Evolutionary conservation across 1,140 invertebrate species (phyloP).

Genomic region (Leptopilina clavipes): DNA sequence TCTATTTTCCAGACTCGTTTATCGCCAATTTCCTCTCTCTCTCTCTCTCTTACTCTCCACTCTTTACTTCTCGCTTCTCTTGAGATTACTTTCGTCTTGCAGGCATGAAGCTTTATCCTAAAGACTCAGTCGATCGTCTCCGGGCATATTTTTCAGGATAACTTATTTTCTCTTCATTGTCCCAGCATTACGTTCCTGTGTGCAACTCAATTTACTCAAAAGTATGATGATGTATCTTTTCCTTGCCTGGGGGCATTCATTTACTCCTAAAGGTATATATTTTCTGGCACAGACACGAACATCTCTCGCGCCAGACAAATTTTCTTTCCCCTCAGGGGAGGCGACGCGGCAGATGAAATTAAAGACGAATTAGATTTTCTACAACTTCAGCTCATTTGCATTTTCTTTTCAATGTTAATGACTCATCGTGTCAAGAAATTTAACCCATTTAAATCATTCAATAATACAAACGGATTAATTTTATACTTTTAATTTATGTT

Average conservation of each 20-base stretch:
- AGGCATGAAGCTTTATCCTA: constrained; percentile 6
- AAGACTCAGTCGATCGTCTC: constrained; percentile 30
- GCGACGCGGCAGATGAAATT: neutral
- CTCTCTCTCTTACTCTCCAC: neutral
- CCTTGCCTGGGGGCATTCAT: constrained; percentile 14
- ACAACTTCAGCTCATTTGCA: constrained; percentile 15
- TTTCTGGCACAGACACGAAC: constrained; percentile 1
- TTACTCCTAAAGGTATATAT: constrained; percentile 25
- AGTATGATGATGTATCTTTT: constrained; percentile 34
- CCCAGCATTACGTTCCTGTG: constrained; percentile 24
- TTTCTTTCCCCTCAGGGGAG: constrained; percentile 9
- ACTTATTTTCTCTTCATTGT: constrained; percentile 32
- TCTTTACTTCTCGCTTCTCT: constrained; percentile 26
- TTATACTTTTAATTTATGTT: too few relatives aligned
- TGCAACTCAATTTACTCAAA: constrained; percentile 33
- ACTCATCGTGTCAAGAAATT: constrained; percentile 9
- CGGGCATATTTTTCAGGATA: constrained; percentile 31
- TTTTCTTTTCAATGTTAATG: constrained; percentile 8
- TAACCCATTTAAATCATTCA: neutral
- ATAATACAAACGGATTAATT: too few relatives aligned
- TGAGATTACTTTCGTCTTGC: constrained; percentile 26
- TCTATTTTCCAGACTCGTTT: constrained; percentile 19
- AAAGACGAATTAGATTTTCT: constrained; percentile 27
- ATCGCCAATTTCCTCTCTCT: constrained; percentile 22
- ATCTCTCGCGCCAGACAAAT: constrained; percentile 10